phyloP scores from a whole-genome alignment of 2,797 vertebrate genomes.

The Falco novaeseelandiae region DNA sequence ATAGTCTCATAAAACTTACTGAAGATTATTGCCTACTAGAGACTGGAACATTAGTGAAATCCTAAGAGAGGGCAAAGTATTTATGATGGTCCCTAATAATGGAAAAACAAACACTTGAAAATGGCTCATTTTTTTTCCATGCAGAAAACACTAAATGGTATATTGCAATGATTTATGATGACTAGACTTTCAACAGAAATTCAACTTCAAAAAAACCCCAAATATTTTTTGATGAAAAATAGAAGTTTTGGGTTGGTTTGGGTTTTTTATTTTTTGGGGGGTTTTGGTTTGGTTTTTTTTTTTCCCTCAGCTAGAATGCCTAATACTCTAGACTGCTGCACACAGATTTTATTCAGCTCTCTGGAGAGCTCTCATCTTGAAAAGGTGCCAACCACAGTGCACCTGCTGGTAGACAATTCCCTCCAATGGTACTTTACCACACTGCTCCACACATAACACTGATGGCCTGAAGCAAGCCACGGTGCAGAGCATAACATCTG shows the following conservation, averaged over 20 bases:
- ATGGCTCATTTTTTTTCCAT: rapidly evolving
- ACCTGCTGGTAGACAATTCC: not conserved
- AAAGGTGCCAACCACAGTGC: rapidly evolving
- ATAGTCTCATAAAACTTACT: not conserved
- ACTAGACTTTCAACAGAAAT: not conserved
- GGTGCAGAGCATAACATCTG: not conserved
- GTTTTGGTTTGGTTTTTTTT: not conserved
- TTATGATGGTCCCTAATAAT: not conserved
- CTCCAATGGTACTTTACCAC: not conserved
- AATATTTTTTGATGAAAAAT: not conserved
- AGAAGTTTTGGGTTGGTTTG: too few species aligned
- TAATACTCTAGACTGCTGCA: not conserved
- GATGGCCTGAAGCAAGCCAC: rapidly evolving
- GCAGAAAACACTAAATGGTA: not conserved
- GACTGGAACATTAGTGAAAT: not conserved
- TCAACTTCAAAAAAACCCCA: not conserved
- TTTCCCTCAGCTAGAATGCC: not conserved
- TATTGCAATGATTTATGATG: not conserved
- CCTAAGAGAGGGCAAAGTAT: not conserved
- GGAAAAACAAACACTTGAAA: not conserved
- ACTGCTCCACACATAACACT: rapidly evolving
- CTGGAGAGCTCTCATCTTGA: not conserved
- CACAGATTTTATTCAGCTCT: not conserved
- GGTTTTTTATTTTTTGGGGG: too few species aligned
- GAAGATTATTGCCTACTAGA: not conserved